These are phyloP conservation scores for Atta colombica DNA, from an alignment of 1,140 invertebrate genomes.

Conservation along the genomic window DNA sequence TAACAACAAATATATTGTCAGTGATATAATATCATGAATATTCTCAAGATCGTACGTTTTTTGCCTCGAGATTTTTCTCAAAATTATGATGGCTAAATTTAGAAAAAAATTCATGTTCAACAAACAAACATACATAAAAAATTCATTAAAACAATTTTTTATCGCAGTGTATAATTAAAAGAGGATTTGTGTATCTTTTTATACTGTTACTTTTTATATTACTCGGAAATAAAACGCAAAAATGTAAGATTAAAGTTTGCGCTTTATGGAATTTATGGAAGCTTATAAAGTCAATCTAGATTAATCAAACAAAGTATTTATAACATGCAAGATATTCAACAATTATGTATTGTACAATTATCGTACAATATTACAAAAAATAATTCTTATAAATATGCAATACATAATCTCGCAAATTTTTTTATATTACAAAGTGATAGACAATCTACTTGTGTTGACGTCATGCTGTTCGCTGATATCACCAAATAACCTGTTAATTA, in stretches of 20 bases:
- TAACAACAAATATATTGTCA: too few species aligned
- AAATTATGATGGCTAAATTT: too few species aligned
- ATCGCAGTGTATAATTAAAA: not conserved
- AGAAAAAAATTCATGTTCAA: too few species aligned
- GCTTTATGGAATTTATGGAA: not conserved
- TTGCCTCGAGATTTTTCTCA: too few species aligned
- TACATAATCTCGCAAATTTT: not conserved
- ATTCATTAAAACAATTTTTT: too few species aligned
- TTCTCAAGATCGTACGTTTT: too few species aligned
- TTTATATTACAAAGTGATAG: not conserved
- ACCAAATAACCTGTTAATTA: slow-evolving; percentile 17
- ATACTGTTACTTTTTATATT: not conserved
- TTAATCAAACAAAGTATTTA: not conserved
- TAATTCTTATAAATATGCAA: not conserved
- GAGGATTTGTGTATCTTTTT: not conserved
- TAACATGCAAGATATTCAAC: not conserved
- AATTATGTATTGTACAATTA: not conserved
- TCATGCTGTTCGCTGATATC: not conserved
- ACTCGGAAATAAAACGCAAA: not conserved
- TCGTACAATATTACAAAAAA: not conserved
- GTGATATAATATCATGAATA: too few species aligned
- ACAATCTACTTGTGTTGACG: not conserved
- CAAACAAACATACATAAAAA: too few species aligned
- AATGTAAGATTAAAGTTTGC: not conserved
- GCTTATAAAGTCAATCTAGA: not conserved